Conservation (phyloP, 2,113 vertebrate species). For the Centrocercus urophasianus region DNA sequence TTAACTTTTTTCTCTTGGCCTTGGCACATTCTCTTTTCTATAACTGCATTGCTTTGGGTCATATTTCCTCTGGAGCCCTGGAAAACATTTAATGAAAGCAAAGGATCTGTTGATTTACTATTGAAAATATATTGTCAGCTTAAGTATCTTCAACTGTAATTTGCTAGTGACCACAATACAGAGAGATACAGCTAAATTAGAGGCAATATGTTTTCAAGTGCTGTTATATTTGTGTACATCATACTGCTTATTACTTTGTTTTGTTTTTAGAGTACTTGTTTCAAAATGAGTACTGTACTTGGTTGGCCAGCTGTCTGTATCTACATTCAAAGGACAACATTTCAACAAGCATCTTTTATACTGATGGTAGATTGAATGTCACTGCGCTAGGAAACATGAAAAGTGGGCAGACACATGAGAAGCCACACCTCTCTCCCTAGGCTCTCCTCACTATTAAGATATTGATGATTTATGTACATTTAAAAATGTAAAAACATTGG, state of each 20-base stretch:
- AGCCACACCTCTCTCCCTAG: background rate
- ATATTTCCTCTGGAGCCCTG: conserved; percentile 62
- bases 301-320: background rate
- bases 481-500: background rate
- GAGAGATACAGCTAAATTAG: background rate
- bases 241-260: conserved; percentile 20
- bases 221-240: background rate
- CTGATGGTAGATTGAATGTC: background rate
- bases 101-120: conserved; percentile 71
- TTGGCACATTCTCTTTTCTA: conserved; percentile 11
- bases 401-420: background rate
- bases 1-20: conserved; percentile 62
- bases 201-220: background rate
- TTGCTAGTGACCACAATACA: conserved; percentile 34
- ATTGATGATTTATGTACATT: background rate
- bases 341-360: background rate
- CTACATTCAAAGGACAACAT: background rate
- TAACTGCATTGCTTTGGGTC: conserved; percentile 43
- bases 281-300: background rate
- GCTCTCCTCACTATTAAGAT: background rate
- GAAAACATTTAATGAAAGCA: conserved; percentile 67
- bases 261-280: conserved; percentile 31
- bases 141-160: conserved; percentile 40
- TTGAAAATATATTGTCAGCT: conserved; percentile 55
- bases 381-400: background rate